Conservation (phyloP, 2,797 vertebrate genomes). For the Tapera naevia region DNA sequence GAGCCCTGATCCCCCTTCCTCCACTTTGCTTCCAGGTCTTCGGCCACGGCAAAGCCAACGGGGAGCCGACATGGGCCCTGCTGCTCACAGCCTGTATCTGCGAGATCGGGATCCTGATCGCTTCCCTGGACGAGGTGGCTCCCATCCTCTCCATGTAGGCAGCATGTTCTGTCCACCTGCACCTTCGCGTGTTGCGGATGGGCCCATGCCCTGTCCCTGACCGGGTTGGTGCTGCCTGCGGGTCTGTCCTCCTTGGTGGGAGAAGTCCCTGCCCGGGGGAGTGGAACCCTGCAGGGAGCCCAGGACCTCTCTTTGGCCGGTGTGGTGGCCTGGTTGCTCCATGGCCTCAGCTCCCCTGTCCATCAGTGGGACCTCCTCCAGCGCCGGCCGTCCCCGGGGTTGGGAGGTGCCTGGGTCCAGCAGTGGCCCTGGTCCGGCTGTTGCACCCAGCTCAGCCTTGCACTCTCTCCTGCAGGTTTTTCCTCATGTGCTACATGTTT, state of each 20-base stretch:
- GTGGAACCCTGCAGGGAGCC: background rate
- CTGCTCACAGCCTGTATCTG: constrained; percentile 95
- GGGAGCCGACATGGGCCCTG: constrained; percentile 95
- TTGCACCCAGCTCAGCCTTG: accelerated
- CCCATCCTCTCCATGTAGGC: constrained; percentile 98
- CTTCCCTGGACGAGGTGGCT: constrained; percentile 93
- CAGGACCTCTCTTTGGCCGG: too few species aligned
- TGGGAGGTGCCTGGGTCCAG: accelerated
- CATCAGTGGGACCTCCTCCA: accelerated
- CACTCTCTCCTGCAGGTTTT: constrained; percentile 84
- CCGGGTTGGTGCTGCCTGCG: background rate
- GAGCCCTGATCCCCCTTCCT: background rate
- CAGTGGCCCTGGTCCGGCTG: accelerated
- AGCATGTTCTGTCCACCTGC: background rate
- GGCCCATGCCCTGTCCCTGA: background rate
- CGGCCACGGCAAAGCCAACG: constrained; percentile 94
- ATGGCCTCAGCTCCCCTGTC: accelerated
- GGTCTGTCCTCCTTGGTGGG: background rate
- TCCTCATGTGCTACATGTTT: constrained; percentile 99
- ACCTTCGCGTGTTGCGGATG: background rate
- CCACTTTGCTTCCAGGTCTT: constrained; percentile 82
- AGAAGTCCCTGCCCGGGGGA: background rate
- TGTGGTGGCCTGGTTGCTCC: accelerated
- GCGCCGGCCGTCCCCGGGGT: accelerated
- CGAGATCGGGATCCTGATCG: constrained; percentile 96